Evolutionary conservation across 2,113 vertebrate genomes (phyloP).

Genomic region (Oryzias curvinotus): DNA sequence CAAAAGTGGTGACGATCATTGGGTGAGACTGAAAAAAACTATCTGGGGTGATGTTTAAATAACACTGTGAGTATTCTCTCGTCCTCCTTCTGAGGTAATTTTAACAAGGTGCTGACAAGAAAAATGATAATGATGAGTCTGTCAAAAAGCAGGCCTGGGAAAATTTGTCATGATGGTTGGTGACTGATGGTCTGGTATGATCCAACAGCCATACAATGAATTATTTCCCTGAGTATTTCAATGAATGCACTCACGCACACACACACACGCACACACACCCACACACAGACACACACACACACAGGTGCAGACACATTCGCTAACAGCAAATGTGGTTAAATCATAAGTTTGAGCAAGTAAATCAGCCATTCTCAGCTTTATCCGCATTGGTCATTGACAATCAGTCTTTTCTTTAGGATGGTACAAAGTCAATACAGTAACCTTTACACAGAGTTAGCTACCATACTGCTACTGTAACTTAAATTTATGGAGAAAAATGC

Average conservation of each 20-base stretch:
- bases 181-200: constrained; percentile 68
- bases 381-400: constrained; percentile 48
- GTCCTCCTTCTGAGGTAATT: constrained; percentile 51
- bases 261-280: constrained; percentile 11
- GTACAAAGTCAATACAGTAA: constrained; percentile 38
- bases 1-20: constrained; percentile 15
- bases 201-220: constrained; percentile 55
- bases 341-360: constrained; percentile 40
- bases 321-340: constrained; percentile 16
- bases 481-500: constrained; percentile 24
- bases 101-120: constrained; percentile 74
- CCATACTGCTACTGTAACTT: constrained; percentile 39
- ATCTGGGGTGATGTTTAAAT: constrained; percentile 15
- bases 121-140: constrained; percentile 77
- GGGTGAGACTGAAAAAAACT: constrained; percentile 21
- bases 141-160: constrained; percentile 61
- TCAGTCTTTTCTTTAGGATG: constrained; percentile 23
- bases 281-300: constrained; percentile 10
- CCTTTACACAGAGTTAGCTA: constrained; percentile 47
- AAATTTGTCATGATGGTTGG: constrained; percentile 69
- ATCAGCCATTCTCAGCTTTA: constrained; percentile 34
- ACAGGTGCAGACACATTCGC: background rate
- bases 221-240: constrained; percentile 39
- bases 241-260: constrained; percentile 11
- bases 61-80: constrained; percentile 19